These are phyloP conservation scores for Brachionus koreanus DNA, from an alignment of 1,140 invertebrate species.

Conservation along the genomic window DNA sequence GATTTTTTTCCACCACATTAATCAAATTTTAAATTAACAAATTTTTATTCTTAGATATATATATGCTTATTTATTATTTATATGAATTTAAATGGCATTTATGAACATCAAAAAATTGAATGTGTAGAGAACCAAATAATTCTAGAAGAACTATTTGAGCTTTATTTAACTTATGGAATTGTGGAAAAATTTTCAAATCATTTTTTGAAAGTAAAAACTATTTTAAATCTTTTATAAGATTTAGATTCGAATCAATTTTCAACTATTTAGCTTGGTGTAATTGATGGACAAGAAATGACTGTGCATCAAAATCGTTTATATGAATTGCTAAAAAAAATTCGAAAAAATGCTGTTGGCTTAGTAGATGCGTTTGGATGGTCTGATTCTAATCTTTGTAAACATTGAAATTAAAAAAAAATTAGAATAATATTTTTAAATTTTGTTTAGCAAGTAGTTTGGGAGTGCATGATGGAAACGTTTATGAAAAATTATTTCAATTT, in stretches of 20 bases:
- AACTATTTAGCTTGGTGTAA: not conserved
- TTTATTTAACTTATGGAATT: constrained; percentile 9
- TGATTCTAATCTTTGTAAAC: constrained; percentile 35
- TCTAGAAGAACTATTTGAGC: constrained; percentile 19
- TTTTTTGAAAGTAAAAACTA: constrained; percentile 49
- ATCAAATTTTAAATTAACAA: not conserved
- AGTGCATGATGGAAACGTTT: constrained; percentile 83
- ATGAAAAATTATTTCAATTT: constrained; percentile 77
- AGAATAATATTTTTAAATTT: not conserved
- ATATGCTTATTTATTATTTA: not conserved
- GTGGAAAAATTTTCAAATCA: not conserved
- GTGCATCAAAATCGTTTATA: not conserved
- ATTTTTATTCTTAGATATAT: not conserved
- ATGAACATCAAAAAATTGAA: not conserved
- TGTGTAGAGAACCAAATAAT: constrained; percentile 40
- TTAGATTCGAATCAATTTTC: constrained; percentile 58
- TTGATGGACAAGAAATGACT: constrained; percentile 23
- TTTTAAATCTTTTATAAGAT: not conserved
- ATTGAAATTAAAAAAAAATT: not conserved
- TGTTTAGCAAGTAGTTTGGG: constrained; percentile 68
- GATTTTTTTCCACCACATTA: not conserved
- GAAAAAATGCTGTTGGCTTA: constrained; percentile 6
- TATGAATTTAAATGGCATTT: not conserved
- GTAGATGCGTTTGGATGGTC: constrained; percentile 35
- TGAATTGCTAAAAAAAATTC: constrained; percentile 35